Evolutionary conservation across 1,140 invertebrate genomes (phyloP), one percentile per base, ranked within the genome.

Genomic region (Patella vulgata): DNA sequence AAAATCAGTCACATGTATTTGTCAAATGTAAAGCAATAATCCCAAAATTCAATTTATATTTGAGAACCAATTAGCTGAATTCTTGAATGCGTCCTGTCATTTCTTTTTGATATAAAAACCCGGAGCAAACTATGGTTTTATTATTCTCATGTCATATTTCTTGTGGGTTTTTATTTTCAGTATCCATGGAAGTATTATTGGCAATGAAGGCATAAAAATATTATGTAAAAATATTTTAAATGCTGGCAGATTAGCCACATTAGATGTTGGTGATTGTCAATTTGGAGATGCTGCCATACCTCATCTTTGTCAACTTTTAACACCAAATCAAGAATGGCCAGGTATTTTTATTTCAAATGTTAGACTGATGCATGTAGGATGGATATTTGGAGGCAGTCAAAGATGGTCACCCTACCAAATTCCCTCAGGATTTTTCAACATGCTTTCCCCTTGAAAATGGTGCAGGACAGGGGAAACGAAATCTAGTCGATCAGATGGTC

Each of bases 211-310:
- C 12, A 66, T 75, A 54, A 51, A 63, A 30, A 50, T 70, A 17
- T 33, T 81, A 23, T 61, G 66, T 21, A 58, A 66, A 43, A 62
- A 68, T 30, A 31, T 81, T 12, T 27, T 53, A 14, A 42, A 53
- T 4, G 74, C 77, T 66, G 74, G 75, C 31, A 36, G 58, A 11
- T 73, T 81, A 57, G 50, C 67, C n/a, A 71, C 69, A 19, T 65
- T 81, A 3, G 79, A 81, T 66, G 44, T 79, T 28, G 74, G 77
- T 47, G 79, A 80, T 57, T 79, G 77, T 64, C 55, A 77, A 31
- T 59, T 81, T 25, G 58, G 68, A 25, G 79, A 81, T 60, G 43
- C 65, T 8, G 67, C 71, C 14, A 55, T 81, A 23, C 59, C 73
- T 46, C 40, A 55, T 3, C 53, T 79, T 4, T 71, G 73, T 63